Base-by-base conservation (phyloP, 1,140 invertebrate genomes). In the Helicorthomorpha holstii region DNA sequence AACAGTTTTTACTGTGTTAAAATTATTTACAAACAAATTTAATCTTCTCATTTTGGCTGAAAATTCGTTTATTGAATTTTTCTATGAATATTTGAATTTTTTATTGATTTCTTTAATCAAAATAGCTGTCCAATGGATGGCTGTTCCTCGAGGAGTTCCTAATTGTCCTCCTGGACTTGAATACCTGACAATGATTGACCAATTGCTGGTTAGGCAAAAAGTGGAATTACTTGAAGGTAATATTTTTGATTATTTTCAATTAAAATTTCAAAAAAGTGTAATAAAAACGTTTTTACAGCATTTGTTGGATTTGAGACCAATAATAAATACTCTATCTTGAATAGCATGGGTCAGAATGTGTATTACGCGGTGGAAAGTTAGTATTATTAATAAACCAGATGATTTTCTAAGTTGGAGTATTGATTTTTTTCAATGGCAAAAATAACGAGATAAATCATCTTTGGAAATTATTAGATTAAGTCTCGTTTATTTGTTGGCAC, bases 91-190 rank as follows among this genome's bases (percentile, higher is more conserved):
- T n/a, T n/a, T n/a, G n/a, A n/a, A n/a, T n/a, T n/a, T n/a, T n/a
- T n/a, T n/a, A n/a, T n/a, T n/a, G n/a, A n/a, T n/a, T n/a, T n/a
- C n/a, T n/a, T n/a, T n/a, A n/a, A n/a, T n/a, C n/a, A n/a, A n/a
- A n/a, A n/a, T n/a, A n/a, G n/a, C n/a, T n/a, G n/a, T 34, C 4
- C 82, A 79, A 56, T 90, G 83, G 84, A 85, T 85, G 81, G 77
- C 69, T 71, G 74, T 78, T 64, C 82, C 78, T 53, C 73, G 74
- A 70, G 76, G 74, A 59, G 59, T 64, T 45, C 79, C 74, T 66
- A 86, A 80, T 65, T 91, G 82, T 73, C 90, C 84, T 49, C 84
- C 78, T 62, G 90, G 88, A 57, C 81, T 95, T 74, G 88, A 91
- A 75, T 94, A 88, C 76, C 80, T 94, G 71, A 85, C 83, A 65